A percentile compares a stretch with the other conserved stretches of the same genome.
Conservation (phyloP, 2,113 vertebrate genomes). For the Colaptes auratus region DNA sequence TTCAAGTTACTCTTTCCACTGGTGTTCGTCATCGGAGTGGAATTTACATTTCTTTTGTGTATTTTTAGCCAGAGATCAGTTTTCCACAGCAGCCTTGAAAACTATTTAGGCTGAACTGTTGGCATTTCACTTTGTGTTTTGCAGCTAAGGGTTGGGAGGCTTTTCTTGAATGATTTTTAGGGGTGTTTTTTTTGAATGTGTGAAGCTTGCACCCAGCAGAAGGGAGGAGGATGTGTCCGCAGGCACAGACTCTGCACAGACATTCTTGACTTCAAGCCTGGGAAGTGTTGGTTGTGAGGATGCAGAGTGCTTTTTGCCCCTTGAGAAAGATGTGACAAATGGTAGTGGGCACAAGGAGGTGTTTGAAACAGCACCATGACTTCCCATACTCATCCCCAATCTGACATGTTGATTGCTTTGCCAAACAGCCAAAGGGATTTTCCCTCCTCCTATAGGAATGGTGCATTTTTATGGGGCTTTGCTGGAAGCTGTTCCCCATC, state of each 20-base stretch:
- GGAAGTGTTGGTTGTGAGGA: neutral
- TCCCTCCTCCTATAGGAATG: too few species aligned
- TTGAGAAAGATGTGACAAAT: neutral
- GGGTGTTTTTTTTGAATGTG: neutral
- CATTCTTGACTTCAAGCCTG: neutral
- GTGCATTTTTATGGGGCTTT: neutral
- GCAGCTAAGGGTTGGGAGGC: neutral
- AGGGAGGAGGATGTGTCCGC: neutral
- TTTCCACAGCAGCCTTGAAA: conserved; percentile 55
- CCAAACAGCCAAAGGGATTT: neutral
- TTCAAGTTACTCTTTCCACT: conserved; percentile 33
- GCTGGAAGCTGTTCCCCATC: neutral
- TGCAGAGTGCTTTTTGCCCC: neutral
- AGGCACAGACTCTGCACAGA: neutral
- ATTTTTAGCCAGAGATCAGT: conserved; percentile 39
- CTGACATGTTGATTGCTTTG: neutral
- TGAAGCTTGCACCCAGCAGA: neutral
- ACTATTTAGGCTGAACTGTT: conserved; percentile 26
- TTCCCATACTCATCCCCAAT: neutral
- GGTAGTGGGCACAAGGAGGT: neutral
- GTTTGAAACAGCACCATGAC: accelerated
- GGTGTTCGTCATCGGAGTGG: conserved; percentile 9
- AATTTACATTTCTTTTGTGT: conserved; percentile 57
- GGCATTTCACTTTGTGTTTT: neutral
- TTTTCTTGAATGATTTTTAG: neutral